phyloP scores from a whole-genome alignment of 2,888 invertebrate species.

The Serripes groenlandicus region DNA sequence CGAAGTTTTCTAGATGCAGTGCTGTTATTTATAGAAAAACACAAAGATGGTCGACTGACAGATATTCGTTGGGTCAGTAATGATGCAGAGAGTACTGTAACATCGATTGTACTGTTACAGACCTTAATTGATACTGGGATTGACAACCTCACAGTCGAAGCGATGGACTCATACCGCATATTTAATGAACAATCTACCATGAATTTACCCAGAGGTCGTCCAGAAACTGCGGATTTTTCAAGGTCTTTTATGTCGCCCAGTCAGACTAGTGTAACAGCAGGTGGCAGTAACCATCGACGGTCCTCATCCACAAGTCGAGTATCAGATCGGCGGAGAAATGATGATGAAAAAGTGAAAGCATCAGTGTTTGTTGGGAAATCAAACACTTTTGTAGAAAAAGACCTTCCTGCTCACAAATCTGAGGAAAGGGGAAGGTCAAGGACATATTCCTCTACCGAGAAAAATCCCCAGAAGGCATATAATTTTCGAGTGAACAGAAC shows the following conservation, averaged over 20 bases:
- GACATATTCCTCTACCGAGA: not conserved
- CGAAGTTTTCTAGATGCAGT: slow-evolving; percentile 67
- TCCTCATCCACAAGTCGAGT: slow-evolving; percentile 34
- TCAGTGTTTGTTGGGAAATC: not conserved
- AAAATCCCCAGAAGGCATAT: not conserved
- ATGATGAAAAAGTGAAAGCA: not conserved
- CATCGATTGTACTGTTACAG: slow-evolving; percentile 55
- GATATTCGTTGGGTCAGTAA: slow-evolving; percentile 68
- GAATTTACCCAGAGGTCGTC: slow-evolving; percentile 49
- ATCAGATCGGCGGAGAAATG: not conserved
- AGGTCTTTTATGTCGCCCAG: slow-evolving; percentile 7
- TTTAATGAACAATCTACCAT: slow-evolving; percentile 24
- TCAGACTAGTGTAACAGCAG: not conserved
- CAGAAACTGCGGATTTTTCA: slow-evolving; percentile 30
- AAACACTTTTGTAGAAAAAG: slow-evolving; percentile 1
- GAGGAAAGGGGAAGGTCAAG: slow-evolving; percentile 3
- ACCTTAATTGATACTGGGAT: slow-evolving; percentile 43
- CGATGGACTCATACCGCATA: slow-evolving; percentile 12
- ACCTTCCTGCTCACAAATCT: not conserved
- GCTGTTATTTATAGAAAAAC: slow-evolving; percentile 40
- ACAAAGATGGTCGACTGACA: slow-evolving; percentile 6
- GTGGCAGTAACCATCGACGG: slow-evolving; percentile 11
- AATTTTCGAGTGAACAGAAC: not conserved
- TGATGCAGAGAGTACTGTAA: slow-evolving; percentile 62
- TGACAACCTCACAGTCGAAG: slow-evolving; percentile 32